phyloP scores from a whole-genome alignment of 2,797 vertebrate species.

The Periophthalmus magnuspinnatus region DNA sequence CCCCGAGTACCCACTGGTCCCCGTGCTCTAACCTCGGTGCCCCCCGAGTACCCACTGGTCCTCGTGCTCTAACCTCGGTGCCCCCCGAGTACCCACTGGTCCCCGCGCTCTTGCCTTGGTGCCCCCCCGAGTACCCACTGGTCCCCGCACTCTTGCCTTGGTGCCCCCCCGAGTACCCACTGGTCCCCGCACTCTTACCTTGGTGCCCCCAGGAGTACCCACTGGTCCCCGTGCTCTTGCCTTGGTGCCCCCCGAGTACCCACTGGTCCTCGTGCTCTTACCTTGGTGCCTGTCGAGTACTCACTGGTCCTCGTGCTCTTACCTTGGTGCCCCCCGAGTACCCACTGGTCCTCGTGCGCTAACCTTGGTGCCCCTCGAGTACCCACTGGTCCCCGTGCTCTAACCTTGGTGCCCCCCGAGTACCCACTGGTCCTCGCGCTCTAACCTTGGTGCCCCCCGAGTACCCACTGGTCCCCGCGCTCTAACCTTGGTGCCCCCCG shows the following conservation, averaged over 20 bases:
- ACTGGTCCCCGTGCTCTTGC: too few species aligned
- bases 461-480: background rate
- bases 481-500: conserved; percentile 86
- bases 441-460: background rate
- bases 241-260: background rate
- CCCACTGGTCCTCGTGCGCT: conserved; percentile 74
- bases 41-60: background rate
- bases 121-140: conserved; percentile 64
- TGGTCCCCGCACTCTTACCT: conserved; percentile 90
- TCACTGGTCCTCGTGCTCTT: conserved; percentile 93
- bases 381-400: conserved; percentile 93
- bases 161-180: conserved; percentile 80
- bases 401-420: too few species aligned
- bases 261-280: background rate
- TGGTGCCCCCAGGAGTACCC: too few species aligned
- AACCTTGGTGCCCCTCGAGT: conserved; percentile 83
- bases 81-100: conserved; percentile 96
- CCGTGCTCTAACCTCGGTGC: background rate
- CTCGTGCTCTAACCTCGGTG: conserved; percentile 81
- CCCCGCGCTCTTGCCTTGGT: conserved; percentile 80
- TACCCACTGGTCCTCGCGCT: too few species aligned
- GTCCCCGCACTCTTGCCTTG: conserved; percentile 75
- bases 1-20: too few species aligned
- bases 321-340: background rate
- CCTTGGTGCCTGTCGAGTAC: conserved; percentile 93